Evolutionary conservation across 2,113 vertebrate genomes (phyloP), one percentile per base, ranked within the genome.

Genomic region (Sus scrofa): DNA sequence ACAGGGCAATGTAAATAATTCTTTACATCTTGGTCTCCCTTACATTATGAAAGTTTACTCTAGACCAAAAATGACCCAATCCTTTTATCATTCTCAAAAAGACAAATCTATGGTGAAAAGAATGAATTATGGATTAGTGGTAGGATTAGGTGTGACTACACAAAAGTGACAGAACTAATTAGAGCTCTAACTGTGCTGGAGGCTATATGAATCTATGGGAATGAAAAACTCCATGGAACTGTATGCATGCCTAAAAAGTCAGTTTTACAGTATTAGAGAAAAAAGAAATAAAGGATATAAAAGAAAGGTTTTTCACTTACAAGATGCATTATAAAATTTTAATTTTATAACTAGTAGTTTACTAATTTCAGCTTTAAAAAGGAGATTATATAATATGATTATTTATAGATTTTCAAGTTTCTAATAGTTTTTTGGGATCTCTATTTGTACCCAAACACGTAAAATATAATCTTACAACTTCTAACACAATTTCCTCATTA

Each of bases 21-120:
- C 65, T 73, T 91, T 68, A 56, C 13, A 62, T 88, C 75, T 91
- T 91, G 50, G 71, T 84, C 58, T 86, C 67, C 44, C 34, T 91
- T 58, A 54, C 0, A 70, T 74, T 74, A 79, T 2, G 0, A 13
- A 89, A 93, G n/a, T 93, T 77, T 70, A 68, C 30, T 95, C 73
- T 74, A 71, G 60, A 60, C 1, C 44, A 93, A 85, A 96, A 77
- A 32, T 62, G 58, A 93, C 5, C 58, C n/a, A 77, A 24, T 44
- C 22, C 73, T 91, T 90, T 87, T 70, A 91, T 81, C 32, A 81
- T 58, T 37, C 77, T 81, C 77, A 81, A 5, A 81, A 58, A 58
- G 54, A 58, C n/a, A 34, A 26, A 58, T 26, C 77, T 58, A n/a
- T 58, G 77, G 56, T 58, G n/a, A 37, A 58, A 79, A 79, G 77